Percentiles rank a stretch among this genome's conserved stretches.
These are phyloP conservation scores for Eulacestoma nigropectus DNA, from an alignment of 2,113 vertebrate genomes.

Conservation along the genomic window DNA sequence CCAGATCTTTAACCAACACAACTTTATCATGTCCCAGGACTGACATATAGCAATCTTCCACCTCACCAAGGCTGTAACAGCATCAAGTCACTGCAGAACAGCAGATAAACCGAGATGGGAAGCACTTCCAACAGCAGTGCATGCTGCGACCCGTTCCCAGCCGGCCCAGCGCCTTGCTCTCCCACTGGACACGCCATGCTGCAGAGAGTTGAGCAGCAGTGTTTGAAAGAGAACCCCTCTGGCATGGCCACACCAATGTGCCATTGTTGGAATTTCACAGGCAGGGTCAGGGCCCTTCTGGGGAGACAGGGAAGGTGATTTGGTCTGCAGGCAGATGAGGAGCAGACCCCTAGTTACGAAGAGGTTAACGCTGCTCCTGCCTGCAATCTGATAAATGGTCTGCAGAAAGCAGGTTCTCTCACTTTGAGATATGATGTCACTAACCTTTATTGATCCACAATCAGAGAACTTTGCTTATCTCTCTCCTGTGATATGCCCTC, in stretches of 20 bases:
- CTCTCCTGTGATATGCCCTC: slow-evolving; percentile 89
- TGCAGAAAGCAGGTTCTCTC: slow-evolving; percentile 89
- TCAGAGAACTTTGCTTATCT: slow-evolving; percentile 91
- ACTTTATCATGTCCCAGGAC: not conserved
- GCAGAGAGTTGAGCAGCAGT: accelerated
- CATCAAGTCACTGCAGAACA: not conserved
- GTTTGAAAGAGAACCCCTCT: accelerated
- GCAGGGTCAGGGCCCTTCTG: not conserved
- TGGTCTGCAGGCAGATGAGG: not conserved
- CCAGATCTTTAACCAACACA: not conserved
- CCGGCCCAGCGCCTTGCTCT: accelerated
- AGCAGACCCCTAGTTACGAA: slow-evolving; percentile 37
- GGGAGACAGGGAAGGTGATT: not conserved
- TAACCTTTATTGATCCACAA: slow-evolving; percentile 98
- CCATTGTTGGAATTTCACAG: not conserved
- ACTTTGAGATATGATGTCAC: slow-evolving; percentile 98
- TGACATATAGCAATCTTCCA: accelerated
- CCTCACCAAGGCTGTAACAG: not conserved
- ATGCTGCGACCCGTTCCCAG: accelerated
- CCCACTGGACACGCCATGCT: accelerated
- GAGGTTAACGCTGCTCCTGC: slow-evolving; percentile 69
- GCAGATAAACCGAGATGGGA: accelerated
- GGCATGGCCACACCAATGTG: accelerated
- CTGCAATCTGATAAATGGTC: slow-evolving; percentile 87
- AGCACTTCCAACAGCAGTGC: accelerated